Evolutionary conservation across 2,113 vertebrate species (phyloP), one percentile per base, ranked within the genome.

Genomic region (Platysteira castanea): DNA sequence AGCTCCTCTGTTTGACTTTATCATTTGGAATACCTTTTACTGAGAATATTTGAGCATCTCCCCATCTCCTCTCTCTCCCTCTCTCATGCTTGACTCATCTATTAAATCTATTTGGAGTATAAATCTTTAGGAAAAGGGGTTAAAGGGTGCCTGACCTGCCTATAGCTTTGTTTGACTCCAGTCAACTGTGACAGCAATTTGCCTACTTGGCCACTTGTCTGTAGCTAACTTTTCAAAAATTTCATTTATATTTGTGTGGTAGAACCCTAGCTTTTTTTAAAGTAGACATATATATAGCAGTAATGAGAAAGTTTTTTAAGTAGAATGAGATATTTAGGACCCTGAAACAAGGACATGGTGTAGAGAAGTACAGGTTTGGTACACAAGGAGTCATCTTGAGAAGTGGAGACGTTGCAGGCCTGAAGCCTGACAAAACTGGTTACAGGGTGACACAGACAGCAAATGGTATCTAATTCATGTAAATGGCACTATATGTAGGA

Each of bases 261-360:
- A 74, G 26, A 50, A 28, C 15, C 35, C 31, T 24, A 22, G 0
- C 7, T 82, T 74, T 57, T 82, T 33, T 30, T 31, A 28, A 42
- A 17, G 7, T 46, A 56, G 6, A 12, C 81, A 24, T 15, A 33
- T 23, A 60, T 1, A 0, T n/a, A 64, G 4, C 9, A 31, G 7
- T 54, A 81, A 27, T 9, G 59, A 57, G 23, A 49, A 20, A 6
- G 3, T 54, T 49, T 89, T 79, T 75, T n/a, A 7, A n/a, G 21
- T 30, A 78, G 35, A 69, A 77, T 26, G 23, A 63, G 42, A 7
- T 71, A 56, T 70, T 91, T 87, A 47, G 2, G 8, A 67, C 15
- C 14, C n/a, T 57, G 44, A n/a, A 10, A n/a, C 1, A 7, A 75
- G 20, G 27, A 63, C 2, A 8, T 0, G 13, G 19, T 1, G 1